Evolutionary conservation across 64 coral and sea anemone species (phyloP), one percentile per base, ranked within the genome.

Genomic region (Dendronephthya gigantea): DNA sequence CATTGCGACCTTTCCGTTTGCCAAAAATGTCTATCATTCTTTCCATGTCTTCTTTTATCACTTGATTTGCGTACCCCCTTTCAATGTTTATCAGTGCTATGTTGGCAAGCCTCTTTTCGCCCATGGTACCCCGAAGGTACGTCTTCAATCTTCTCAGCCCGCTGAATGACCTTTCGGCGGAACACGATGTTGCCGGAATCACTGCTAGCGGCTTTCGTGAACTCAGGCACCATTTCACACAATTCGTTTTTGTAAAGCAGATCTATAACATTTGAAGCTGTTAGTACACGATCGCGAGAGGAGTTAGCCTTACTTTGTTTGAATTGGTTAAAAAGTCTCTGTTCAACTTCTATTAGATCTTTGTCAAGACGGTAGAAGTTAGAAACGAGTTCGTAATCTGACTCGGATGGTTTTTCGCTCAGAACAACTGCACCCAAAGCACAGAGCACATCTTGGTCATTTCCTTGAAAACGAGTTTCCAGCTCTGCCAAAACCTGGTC

Each of bases 181-280:
- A 86, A 51, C 84, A 86, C 68, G 84, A 86, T 86, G 84, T 59
- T 86, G 84, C 58, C 35, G 56, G 84, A 86, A 86, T 86, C 35
- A 86, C 48, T 49, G 83, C 83, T 68, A 52, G 9, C 84, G 22
- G n/a, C n/a, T 65, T 86, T 86, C 58, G 84, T 68, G 84, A 86
- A 86, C 35, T 56, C 84, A 68, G 56, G 55, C n/a, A 51, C 9
- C 52, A 86, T 86, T 86, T 86, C 84, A 86, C 36, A 68, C 48
- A 86, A 39, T 49, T 39, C 27, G 84, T n/a, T 86, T 86, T 86
- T 49, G 28, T 86, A 65, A 27, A 86, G 55, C 19, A 49, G 33
- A 52, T 66, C 55, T 39, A 66, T 86, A 38, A 69, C 55, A 58
- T 56, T 51, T 85, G 50, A 13, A 34, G 84, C 84, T 52, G 50